Base-by-base conservation (phyloP, 2,113 vertebrate genomes). In the Thermophis baileyi region DNA sequence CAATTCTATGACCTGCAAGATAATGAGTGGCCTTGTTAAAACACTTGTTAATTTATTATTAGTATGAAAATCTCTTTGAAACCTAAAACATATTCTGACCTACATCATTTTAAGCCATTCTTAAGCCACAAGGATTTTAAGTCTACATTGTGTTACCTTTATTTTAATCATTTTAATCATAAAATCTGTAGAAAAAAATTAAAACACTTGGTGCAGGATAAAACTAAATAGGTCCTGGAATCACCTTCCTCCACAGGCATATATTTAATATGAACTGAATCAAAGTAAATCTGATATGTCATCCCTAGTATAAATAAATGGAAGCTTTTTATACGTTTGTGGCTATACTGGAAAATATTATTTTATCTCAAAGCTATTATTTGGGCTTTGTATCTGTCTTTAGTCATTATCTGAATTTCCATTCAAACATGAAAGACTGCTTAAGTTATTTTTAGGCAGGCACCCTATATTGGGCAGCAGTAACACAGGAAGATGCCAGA, bases 1-100 rank as follows among this genome's bases (percentile, higher is more conserved):
- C 89, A 99, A 94, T 94, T 99, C 99, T 95, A 99, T 99, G n/a
- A 98, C 93, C 98, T 98, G 95, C 51, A 93, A 25, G 89, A 63
- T 44, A 93, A 95, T 97, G 89, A 50, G 22, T 81, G 87, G 90
- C 88, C 2, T 94, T 14, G 91, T 91, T 90, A 89, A 92, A 44
- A 81, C 69, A 89, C 89, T 91, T 30, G 35, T 50, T 81, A 44
- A 35, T 55, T 89, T 85, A 89, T 92, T 93, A 81, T 27, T 25
- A 44, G 47, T 46, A 40, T 81, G 57, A 87, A 63, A 87, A 46
- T 18, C 91, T 30, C 25, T 90, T 85, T 24, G 27, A 63, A 90
- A 51, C 35, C 88, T 85, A 27, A 92, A 92, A 60, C 1, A 87
- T 3, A 86, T 93, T 94, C 3, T 91, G 46, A 35, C 11, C 44